Evolutionary conservation across 2,113 vertebrate genomes (phyloP), one percentile per base, ranked within the genome.

Genomic region (Hippoglossus stenolepis): DNA sequence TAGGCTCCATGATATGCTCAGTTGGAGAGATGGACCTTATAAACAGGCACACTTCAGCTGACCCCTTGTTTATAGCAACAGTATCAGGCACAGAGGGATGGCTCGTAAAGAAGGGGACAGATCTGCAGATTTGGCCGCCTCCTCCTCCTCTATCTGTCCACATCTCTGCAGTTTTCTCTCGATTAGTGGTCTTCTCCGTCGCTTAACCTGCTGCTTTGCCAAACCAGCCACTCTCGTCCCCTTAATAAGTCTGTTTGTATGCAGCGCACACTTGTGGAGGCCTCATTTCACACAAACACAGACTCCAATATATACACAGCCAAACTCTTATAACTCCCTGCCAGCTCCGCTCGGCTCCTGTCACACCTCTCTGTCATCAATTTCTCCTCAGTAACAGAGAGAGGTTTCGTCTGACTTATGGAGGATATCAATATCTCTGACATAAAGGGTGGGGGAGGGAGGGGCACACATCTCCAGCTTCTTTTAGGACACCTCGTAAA

Each of bases 401-500:
- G 75, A 70, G 75, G 77, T 61, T 47, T 3, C 47, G 56, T 72
- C 71, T 91, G 90, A 93, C 89, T 94, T 88, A 91, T 82, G 75
- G 89, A 69, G 74, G 80, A 80, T 94, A 90, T 92, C 85, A 90
- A 93, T 92, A 90, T 92, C 84, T 78, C 51, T 35, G 65, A 70
- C 86, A 84, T 86, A 86, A 90, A 89, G 85, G 53, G 85, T 67
- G 85, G 70, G 71, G 72, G 80, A 57, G 75, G 74, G 64, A 68
- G 72, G 47, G 74, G 63, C 7, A 35, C 82, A 77, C 82, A 75
- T 68, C 75, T 82, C 70, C 0, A 80, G 85, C 83, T 87, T 89
- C 88, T 90, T 93, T 94, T 86, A 94, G 87, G 89, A 89, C 84
- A 79, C 84, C 88, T 94, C 93, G 64, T 94, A 93, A 94, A 94